Conservation (phyloP, 2,113 vertebrate species). For the Podilymbus podiceps region DNA sequence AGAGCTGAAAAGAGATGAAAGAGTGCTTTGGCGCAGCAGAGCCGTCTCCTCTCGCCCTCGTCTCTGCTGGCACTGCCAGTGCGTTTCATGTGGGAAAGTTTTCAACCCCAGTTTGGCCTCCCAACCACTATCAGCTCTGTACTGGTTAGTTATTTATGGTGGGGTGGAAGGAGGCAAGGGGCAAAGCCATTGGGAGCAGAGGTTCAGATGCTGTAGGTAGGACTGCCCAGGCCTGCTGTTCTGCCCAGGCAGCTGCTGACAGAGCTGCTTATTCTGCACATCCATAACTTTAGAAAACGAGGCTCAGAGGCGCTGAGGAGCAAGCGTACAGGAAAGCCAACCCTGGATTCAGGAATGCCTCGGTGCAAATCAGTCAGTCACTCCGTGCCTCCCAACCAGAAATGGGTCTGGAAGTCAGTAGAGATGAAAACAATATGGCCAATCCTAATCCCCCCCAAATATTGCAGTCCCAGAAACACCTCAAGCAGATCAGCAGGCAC, state of each 20-base stretch:
- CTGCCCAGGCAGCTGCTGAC: not conserved
- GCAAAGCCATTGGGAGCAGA: not conserved
- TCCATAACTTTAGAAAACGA: not conserved
- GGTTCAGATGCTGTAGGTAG: not conserved
- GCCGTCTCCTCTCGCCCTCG: not conserved
- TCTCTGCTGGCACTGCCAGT: slow-evolving; percentile 47
- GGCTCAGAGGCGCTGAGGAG: not conserved
- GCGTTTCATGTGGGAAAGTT: slow-evolving; percentile 35
- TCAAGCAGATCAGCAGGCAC: rapidly evolving
- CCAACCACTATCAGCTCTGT: not conserved
- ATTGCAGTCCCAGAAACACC: not conserved
- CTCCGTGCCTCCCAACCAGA: not conserved
- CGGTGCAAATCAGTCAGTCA: not conserved
- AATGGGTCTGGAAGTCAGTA: not conserved
- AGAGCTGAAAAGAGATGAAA: slow-evolving; percentile 59
- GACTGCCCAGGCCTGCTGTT: not conserved
- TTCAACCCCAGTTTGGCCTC: slow-evolving; percentile 25
- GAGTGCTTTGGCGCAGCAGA: slow-evolving; percentile 34
- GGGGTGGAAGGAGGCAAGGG: not conserved
- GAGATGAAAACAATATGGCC: not conserved
- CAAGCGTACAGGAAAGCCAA: not conserved
- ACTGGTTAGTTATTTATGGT: not conserved
- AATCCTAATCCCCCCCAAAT: not conserved
- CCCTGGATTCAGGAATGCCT: not conserved
- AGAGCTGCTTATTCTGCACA: not conserved